Evolutionary conservation across 2,113 vertebrate genomes (phyloP), one percentile per base, ranked within the genome.

Genomic region (Phasianus colchicus): DNA sequence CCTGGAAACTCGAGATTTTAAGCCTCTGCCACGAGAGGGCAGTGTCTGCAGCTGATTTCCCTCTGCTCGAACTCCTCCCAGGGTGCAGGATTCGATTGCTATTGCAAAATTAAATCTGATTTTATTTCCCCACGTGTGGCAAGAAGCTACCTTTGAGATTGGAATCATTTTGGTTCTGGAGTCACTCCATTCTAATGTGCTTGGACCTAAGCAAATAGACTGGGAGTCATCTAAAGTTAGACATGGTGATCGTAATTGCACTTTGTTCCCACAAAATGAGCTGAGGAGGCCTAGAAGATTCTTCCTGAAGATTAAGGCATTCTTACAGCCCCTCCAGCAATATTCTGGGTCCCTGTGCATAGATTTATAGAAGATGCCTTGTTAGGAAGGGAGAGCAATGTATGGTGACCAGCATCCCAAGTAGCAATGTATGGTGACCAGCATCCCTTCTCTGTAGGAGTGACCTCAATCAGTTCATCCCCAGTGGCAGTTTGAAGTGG

Each of bases 1-100:
- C 29, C 42, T 36, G 79, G 32, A 67, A 43, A n/a, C 6, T 20
- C 3, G 60, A 65, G 70, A 43, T 57, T 90, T 80, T 19, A 16
- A 48, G 6, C 12, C 13, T 1, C 18, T 43, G 36, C 97, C 97
- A 93, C 97, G 19, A 97, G 97, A 95, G 97, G 97, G 97, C 97
- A 89, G 63, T 97, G 94, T 89, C 61, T 42, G 91, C 97, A 96
- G 80, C 42, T 18, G 92, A 91, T 96, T 79, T 63, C 60, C 61
- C 16, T 36, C 40, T 1, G 15, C 38, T 48, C 61, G 3, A 19
- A 3, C 54, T 5, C 36, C 38, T 50, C 20, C 9, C 7, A 2
- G 4, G 6, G 3, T 1, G 0, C 4, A 4, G 15, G 25, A 48
- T 72, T 17, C 15, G 36, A 32, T 1, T 10, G 61, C 5, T 19